Percentiles rank a stretch among this genome's conserved stretches.
Conservation (phyloP, 2,888 invertebrate species). For the Drosophila affinis region DNA sequence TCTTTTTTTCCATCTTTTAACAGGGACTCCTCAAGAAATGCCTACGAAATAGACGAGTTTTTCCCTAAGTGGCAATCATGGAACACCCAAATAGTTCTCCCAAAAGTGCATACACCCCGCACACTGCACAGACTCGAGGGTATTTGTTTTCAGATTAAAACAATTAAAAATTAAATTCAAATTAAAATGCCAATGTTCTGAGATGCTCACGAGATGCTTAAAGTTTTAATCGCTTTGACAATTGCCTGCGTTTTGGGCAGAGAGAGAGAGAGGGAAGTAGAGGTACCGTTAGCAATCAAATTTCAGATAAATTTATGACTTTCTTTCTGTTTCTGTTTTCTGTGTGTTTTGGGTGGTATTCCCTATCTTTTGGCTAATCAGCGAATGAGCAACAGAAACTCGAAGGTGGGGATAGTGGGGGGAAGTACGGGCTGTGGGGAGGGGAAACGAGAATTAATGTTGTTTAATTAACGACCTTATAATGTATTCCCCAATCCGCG, state of each 20-base stretch:
- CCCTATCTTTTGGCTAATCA: slow-evolving; percentile 44
- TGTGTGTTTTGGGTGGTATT: slow-evolving; percentile 18
- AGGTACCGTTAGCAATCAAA: slow-evolving; percentile 28
- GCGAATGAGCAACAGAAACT: slow-evolving; percentile 11
- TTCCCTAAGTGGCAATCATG: too few relatives aligned
- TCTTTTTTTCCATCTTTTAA: too few relatives aligned
- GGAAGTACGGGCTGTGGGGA: too few relatives aligned
- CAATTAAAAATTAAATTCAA: slow-evolving; percentile 38
- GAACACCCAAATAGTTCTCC: neutral
- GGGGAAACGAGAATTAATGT: slow-evolving; percentile 10
- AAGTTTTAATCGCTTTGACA: slow-evolving; percentile 35
- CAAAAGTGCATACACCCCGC: neutral
- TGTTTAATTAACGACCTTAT: slow-evolving; percentile 59
- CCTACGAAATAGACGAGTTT: too few relatives aligned
- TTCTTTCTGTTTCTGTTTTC: slow-evolving; percentile 14
- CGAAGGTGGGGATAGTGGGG: too few relatives aligned
- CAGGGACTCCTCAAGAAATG: too few relatives aligned
- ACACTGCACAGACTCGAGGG: slow-evolving; percentile 1
- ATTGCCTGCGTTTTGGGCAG: neutral
- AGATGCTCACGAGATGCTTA: slow-evolving; percentile 31
- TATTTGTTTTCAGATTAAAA: slow-evolving; percentile 10
- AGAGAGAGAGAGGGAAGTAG: slow-evolving; percentile 1
- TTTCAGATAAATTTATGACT: slow-evolving; percentile 31
- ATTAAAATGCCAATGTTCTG: slow-evolving; percentile 53
- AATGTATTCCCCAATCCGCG: slow-evolving; percentile 54